These are phyloP conservation scores for Pocillopora verrucosa DNA, from an alignment of 64 coral and sea anemone species.

Conservation along the genomic window DNA sequence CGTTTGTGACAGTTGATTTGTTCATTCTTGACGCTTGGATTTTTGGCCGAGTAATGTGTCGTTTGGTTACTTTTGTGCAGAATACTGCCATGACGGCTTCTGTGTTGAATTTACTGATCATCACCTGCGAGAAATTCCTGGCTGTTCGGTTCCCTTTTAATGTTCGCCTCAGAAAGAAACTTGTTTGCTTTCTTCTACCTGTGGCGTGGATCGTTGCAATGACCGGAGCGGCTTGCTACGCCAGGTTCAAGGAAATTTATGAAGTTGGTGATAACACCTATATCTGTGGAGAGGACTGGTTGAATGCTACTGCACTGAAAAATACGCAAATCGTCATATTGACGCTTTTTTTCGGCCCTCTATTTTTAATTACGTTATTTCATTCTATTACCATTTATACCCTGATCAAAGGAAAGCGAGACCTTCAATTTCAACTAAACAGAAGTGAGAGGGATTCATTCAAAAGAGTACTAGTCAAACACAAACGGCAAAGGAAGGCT, in stretches of 20 bases:
- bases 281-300: neutral
- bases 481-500: constrained; percentile 26
- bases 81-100: constrained; percentile 32
- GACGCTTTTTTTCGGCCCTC: neutral
- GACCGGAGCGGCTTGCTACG: neutral
- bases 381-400: constrained; percentile 20
- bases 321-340: neutral
- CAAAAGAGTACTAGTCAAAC: neutral
- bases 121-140: constrained; percentile 74
- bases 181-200: constrained; percentile 40
- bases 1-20: constrained; percentile 51
- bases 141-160: constrained; percentile 62
- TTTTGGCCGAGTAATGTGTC: constrained; percentile 64
- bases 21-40: constrained; percentile 69
- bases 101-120: constrained; percentile 52
- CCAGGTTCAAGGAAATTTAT: neutral
- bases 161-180: constrained; percentile 22
- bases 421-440: neutral
- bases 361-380: neutral
- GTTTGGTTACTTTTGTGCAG: constrained; percentile 53
- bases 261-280: neutral
- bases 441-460: neutral
- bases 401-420: neutral
- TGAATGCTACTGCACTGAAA: neutral
- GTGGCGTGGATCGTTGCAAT: constrained; percentile 50